Evolutionary conservation across 2,113 vertebrate genomes (phyloP), one percentile per base, ranked within the genome.

Genomic region (Phrynocephalus versicolor): DNA sequence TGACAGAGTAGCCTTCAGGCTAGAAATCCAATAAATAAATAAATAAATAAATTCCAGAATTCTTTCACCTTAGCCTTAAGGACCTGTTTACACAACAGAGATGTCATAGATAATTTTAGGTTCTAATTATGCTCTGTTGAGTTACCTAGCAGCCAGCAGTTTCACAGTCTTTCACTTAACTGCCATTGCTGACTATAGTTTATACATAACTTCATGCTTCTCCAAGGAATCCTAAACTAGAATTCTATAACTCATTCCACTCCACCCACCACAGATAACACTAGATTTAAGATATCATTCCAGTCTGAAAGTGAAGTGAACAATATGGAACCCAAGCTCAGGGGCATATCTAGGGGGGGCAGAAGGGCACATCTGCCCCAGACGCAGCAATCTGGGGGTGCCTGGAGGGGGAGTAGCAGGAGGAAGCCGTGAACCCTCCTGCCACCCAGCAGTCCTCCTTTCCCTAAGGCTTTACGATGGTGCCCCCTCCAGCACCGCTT

Each of bases 101-200:
- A 60, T 60, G 60, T n/a, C 57, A 83, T 35, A 62, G 81, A 71
- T 82, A 71, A 57, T 71, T 82, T 71, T 23, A 82, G 51, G 80
- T 71, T 70, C 64, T 83, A 57, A 7, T 81, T 41, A 65, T 6
- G 45, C 25, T 81, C 35, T 73, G 65, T 19, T 13, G 30, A 65
- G 41, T 65, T 55, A 67, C 39, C 30, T 25, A 64, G 45, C 45
- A 9, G 64, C 60, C 65, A 27, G 70, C 27, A 41, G 19, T 83
- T 83, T 83, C 70, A 73, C 6, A 83, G 37, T 21, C 2, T 41
- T 84, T 58, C 67, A 35, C 45, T 21, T 33, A 75, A 13, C 45
- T 57, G 15, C 7, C 21, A 14, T 67, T 83, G 25, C 18, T 41
- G 15, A 65, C 60, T 35, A 81, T 57, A 55, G 5, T 67, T 67